phyloP scores from a whole-genome alignment of 2,113 vertebrate genomes.

The Melierax canorus region DNA sequence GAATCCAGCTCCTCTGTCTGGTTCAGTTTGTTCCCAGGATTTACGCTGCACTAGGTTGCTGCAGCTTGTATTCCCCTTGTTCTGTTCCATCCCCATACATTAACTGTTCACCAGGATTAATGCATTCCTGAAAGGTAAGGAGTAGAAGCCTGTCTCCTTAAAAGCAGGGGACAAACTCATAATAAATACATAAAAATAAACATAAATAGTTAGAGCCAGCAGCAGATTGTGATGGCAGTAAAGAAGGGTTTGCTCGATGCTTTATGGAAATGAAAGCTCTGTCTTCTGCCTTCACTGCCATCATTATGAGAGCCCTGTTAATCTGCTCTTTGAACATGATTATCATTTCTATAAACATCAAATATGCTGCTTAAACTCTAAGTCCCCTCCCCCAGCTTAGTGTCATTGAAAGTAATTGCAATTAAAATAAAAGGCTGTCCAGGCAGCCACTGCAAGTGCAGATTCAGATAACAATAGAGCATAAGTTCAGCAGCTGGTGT shows the following conservation, averaged over 20 bases:
- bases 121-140: conserved; percentile 51
- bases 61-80: not conserved
- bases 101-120: conserved; percentile 44
- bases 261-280: conserved; percentile 66
- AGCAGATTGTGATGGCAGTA: conserved; percentile 64
- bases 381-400: not conserved
- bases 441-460: not conserved
- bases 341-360: conserved; percentile 50
- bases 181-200: conserved; percentile 60
- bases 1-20: not conserved
- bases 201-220: conserved; percentile 59
- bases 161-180: conserved; percentile 29
- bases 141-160: conserved; percentile 54
- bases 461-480: not conserved
- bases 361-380: conserved; percentile 22
- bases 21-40: conserved; percentile 9
- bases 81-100: not conserved
- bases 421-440: conserved; percentile 23
- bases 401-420: conserved; percentile 28
- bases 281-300: conserved; percentile 43
- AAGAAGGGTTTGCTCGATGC: conserved; percentile 39
- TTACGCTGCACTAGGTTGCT: not conserved
- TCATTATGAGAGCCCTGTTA: conserved; percentile 49
- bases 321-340: conserved; percentile 45
- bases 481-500: conserved; percentile 10